Base-by-base conservation (phyloP, 2,888 invertebrate genomes). In the Cataglyphis cursor region DNA sequence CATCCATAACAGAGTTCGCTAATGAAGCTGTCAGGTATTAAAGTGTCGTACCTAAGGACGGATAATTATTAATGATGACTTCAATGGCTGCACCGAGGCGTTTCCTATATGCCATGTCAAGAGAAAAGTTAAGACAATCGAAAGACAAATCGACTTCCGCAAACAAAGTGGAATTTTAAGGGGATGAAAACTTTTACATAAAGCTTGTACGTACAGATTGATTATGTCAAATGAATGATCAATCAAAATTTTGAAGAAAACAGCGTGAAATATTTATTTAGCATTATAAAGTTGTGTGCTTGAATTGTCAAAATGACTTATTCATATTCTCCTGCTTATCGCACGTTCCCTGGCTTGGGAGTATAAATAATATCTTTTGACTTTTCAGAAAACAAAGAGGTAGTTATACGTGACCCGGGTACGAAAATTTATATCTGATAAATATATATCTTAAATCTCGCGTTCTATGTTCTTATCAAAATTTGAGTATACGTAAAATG, bases 31-130 rank as follows among this genome's bases (percentile, higher is more conserved):
- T 76, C 76, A 54, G 54, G 54, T 70, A 68, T 70, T 70, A 51
- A 61, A 76, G 54, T 57, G 70, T 54, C 70, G 18, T 65, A 48
- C 21, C 24, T 75, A 65, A 54, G 41, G 38, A 31, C 6, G 38
- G 41, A 70, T 76, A 76, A 76, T 76, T 68, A 76, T 68, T 68
- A 76, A 76, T 76, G 76, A 68, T 76, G 70, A 76, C 54, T 76
- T 70, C 41, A 76, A 76, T 70, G 57, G n/a, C 28, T 38, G 8
- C 21, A 38, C 3, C n/a, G 38, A 41, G n/a, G 38, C 51, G 35
- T n/a, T 54, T 54, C 70, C 68, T 28, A 38, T 76, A 28, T 15
- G 35, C 15, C 15, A 24, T 24, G 8, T 75, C 28, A 24, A 28
- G 15, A 28, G n/a, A 38, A 41, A 28, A 3, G 18, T 70, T 70